Percentiles rank a stretch among this genome's conserved stretches.
Evolutionary conservation across 2,888 invertebrate genomes (phyloP).

Genomic region (Masnerella sp.): DNA sequence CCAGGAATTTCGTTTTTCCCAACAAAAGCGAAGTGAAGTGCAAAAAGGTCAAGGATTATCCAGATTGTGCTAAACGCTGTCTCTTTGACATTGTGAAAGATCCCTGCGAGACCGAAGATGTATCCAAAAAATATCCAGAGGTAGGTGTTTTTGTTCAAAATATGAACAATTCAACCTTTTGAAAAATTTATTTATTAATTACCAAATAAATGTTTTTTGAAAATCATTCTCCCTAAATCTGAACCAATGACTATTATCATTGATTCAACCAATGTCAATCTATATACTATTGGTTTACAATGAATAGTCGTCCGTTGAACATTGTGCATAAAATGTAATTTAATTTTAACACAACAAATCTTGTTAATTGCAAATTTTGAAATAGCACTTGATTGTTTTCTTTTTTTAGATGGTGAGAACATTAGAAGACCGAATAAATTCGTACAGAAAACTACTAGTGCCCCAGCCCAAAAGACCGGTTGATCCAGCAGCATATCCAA

Average conservation of each 20-base stretch:
- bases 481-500: slow-evolving; percentile 61
- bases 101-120: slow-evolving; percentile 72
- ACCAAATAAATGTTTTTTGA: no score
- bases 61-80: slow-evolving; percentile 65
- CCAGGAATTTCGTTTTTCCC: slow-evolving; percentile 11
- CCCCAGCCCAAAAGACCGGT: slow-evolving; percentile 56
- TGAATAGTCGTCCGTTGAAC: no score
- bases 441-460: slow-evolving; percentile 62
- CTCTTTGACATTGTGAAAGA: slow-evolving; percentile 69
- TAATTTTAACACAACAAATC: background rate
- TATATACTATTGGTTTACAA: no score
- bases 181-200: no score
- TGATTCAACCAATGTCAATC: no score
- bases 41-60: slow-evolving; percentile 14
- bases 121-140: slow-evolving; percentile 65
- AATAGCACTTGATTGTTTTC: background rate
- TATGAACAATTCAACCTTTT: no score
- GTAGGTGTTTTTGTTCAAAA: slow-evolving; percentile 51
- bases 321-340: background rate
- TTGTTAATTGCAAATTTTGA: background rate
- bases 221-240: no score
- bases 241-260: no score
- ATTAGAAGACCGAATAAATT: slow-evolving; percentile 61
- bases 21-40: slow-evolving; percentile 65
- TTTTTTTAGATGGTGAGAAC: slow-evolving; percentile 65